Evolutionary conservation across 2,797 vertebrate species (phyloP), one percentile per base, ranked within the genome.

Genomic region (Rhinoraja longicauda): DNA sequence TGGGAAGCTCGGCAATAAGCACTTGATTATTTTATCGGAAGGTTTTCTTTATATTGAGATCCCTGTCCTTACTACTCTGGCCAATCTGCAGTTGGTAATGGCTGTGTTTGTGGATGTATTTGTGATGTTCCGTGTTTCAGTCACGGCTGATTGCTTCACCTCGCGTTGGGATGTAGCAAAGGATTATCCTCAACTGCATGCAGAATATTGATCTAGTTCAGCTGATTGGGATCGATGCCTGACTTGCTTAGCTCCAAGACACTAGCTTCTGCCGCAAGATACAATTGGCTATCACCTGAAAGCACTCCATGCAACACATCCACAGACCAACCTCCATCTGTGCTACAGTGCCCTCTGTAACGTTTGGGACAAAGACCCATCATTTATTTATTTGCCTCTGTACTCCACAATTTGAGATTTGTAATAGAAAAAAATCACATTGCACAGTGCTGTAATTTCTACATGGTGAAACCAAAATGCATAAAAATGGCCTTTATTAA

Each of bases 111-210:
- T 32, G n/a, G 15, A 67, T 64, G 67, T 88, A 36, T 88, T n/a
- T 88, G 17, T 67, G 32, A 32, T 24, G 9, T 67, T 17, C 32
- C 59, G 64, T 7, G 0, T 67, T 21, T 36, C 59, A 88, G n/a
- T 67, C 59, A 88, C 88, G 62, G 36, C 62, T 36, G 84, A 88
- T 67, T 12, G 84, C 59, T 88, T 62, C 7, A 17, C 36, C 59
- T 36, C 36, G n/a, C n/a, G 3, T 36, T 84, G 59, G n/a, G 84
- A 88, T 9, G 59, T 88, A 84, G 67, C 84, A 67, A 88, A 88
- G 84, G 84, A 88, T 88, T 88, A 36, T n/a, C n/a, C 88, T 67
- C 64, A 64, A 88, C 84, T 88, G 59, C 84, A 36, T 64, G 84
- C 84, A 64, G 64, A 64, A 88, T 64, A 64, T 88, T 64, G 84